Evolutionary conservation across 2,888 invertebrate species (phyloP).

Genomic region (Belgica antarctica): DNA sequence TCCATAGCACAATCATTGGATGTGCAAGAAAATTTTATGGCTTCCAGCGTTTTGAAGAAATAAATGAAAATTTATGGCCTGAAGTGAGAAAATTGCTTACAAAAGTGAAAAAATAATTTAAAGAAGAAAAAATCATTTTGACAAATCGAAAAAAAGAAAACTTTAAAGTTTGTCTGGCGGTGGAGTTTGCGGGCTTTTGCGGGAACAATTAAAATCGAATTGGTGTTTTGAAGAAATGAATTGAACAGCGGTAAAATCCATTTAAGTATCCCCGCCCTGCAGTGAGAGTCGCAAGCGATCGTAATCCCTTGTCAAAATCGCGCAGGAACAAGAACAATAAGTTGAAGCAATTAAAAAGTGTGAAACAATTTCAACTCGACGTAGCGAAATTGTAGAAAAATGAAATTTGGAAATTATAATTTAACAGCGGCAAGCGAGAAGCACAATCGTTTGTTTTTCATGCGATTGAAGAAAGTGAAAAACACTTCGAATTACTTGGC

Average conservation of each 20-base stretch:
- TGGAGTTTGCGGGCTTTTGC: background rate
- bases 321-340: background rate
- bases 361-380: too few relatives aligned
- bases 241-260: background rate
- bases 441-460: constrained; percentile 46
- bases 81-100: background rate
- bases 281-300: constrained; percentile 16
- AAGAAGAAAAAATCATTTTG: background rate
- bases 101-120: background rate
- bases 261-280: background rate
- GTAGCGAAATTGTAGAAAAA: constrained; percentile 45
- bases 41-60: background rate
- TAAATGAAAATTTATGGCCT: background rate
- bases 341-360: constrained; percentile 44
- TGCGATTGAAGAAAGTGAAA: constrained; percentile 51
- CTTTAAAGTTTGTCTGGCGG: background rate
- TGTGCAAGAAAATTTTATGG: constrained; percentile 2
- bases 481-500: constrained; percentile 52
- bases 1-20: background rate
- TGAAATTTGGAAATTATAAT: constrained; percentile 55
- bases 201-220: constrained; percentile 23
- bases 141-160: background rate
- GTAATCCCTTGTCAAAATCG: background rate
- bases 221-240: constrained; percentile 22
- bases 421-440: constrained; percentile 51